phyloP scores from a whole-genome alignment of 2,888 invertebrate genomes.

The Dyspetes luteomarginatus region DNA sequence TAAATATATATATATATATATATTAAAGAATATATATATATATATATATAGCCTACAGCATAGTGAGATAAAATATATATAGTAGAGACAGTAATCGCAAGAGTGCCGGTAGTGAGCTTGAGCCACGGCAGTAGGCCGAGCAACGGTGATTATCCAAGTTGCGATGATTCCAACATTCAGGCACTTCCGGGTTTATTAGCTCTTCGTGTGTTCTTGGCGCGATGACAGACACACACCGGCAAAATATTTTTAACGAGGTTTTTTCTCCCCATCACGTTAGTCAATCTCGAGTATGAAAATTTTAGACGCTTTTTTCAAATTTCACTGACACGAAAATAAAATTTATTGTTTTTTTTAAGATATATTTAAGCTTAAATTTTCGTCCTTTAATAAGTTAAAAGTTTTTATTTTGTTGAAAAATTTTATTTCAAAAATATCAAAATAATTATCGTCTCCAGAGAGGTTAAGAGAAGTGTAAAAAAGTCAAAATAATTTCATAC shows the following conservation, averaged over 20 bases:
- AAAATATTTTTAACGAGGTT: slow-evolving; percentile 16
- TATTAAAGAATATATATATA: too few relatives aligned
- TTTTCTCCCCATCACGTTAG: background rate
- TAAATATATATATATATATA: too few relatives aligned
- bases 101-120: slow-evolving; percentile 39
- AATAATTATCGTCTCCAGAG: too few relatives aligned
- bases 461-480: too few relatives aligned
- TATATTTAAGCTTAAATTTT: too few relatives aligned
- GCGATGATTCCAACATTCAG: slow-evolving; percentile 58
- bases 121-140: slow-evolving; percentile 66
- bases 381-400: too few relatives aligned
- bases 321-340: too few relatives aligned
- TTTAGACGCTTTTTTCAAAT: background rate
- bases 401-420: too few relatives aligned
- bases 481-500: too few relatives aligned
- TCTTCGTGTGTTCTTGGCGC: slow-evolving; percentile 11
- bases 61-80: slow-evolving; percentile 39
- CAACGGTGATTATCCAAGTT: slow-evolving; percentile 68
- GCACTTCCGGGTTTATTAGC: slow-evolving; percentile 66
- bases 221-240: slow-evolving; percentile 28
- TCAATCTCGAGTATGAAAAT: background rate
- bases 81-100: slow-evolving; percentile 14
- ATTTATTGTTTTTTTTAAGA: too few relatives aligned
- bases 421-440: too few relatives aligned
- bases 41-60: slow-evolving; percentile 14